A percentile compares a stretch with the other conserved stretches of the same genome.
phyloP scores from a whole-genome alignment of 37 sponge, comb jelly and placozoan species.

The Axinella damicornis region DNA sequence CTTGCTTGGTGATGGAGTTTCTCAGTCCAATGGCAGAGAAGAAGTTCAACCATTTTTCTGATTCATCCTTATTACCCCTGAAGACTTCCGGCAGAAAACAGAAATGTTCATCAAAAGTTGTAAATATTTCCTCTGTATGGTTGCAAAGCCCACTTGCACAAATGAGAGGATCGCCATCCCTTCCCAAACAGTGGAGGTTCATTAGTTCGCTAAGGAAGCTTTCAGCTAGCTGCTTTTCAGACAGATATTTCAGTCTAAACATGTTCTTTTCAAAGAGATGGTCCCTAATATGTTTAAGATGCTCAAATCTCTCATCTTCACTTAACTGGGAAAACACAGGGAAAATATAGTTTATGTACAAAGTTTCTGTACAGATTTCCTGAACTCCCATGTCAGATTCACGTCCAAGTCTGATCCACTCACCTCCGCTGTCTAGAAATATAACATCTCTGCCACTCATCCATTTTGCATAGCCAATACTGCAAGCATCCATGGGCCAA shows the following conservation, averaged over 20 bases:
- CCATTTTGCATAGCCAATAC: constrained; percentile 41
- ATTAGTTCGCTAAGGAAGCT: constrained; percentile 9
- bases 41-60: constrained; percentile 35
- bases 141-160: constrained; percentile 31
- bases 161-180: constrained; percentile 2
- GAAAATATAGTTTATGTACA: constrained; percentile 54
- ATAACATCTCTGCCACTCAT: background rate
- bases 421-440: constrained; percentile 33
- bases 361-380: constrained; percentile 3
- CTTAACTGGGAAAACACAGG: constrained; percentile 21
- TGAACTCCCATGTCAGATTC: too few relatives aligned
- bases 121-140: constrained; percentile 28
- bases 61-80: background rate
- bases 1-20: background rate
- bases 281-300: constrained; percentile 49
- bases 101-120: constrained; percentile 9
- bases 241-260: background rate
- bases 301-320: constrained; percentile 41
- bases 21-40: constrained; percentile 34
- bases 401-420: constrained; percentile 36
- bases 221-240: background rate
- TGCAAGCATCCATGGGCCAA: constrained; percentile 34
- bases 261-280: background rate
- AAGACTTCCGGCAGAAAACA: constrained; percentile 30
- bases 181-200: constrained; percentile 34